phyloP scores from a whole-genome alignment of 2,113 vertebrate genomes.

The Phocoena sinus region DNA sequence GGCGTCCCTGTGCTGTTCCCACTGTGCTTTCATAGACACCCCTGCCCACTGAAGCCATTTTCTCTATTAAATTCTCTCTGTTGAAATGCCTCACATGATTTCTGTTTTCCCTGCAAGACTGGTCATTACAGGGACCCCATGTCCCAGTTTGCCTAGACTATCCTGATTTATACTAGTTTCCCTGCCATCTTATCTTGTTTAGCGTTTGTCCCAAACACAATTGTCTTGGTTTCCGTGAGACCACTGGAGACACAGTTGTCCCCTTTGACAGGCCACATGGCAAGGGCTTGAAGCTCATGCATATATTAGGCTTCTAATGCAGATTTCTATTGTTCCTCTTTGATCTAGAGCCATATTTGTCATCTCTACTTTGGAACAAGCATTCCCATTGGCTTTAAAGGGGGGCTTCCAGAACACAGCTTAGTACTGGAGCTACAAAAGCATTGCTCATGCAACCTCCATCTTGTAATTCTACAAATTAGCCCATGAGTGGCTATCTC shows the following conservation, averaged over 20 bases:
- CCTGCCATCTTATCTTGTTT: background rate
- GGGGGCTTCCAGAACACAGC: background rate
- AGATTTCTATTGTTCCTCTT: background rate
- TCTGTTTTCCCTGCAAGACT: background rate
- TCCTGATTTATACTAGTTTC: background rate
- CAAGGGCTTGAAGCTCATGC: background rate
- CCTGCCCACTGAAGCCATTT: background rate
- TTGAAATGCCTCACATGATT: background rate
- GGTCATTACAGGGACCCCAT: background rate
- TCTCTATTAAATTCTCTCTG: background rate
- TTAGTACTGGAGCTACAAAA: background rate
- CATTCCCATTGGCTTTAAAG: background rate
- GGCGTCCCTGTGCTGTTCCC: accelerated
- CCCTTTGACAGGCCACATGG: background rate
- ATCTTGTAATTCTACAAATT: background rate
- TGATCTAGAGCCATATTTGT: background rate
- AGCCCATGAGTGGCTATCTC: background rate
- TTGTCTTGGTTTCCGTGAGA: background rate
- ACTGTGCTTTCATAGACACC: background rate
- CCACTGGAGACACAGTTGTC: background rate
- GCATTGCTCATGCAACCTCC: background rate
- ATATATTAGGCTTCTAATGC: background rate
- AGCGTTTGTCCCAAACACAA: background rate
- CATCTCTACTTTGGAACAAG: background rate
- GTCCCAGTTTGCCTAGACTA: background rate